Percentiles rank a stretch among this genome's conserved stretches.
Conservation (phyloP, 2,888 invertebrate species). For the Hofmannophila pseudospretella region DNA sequence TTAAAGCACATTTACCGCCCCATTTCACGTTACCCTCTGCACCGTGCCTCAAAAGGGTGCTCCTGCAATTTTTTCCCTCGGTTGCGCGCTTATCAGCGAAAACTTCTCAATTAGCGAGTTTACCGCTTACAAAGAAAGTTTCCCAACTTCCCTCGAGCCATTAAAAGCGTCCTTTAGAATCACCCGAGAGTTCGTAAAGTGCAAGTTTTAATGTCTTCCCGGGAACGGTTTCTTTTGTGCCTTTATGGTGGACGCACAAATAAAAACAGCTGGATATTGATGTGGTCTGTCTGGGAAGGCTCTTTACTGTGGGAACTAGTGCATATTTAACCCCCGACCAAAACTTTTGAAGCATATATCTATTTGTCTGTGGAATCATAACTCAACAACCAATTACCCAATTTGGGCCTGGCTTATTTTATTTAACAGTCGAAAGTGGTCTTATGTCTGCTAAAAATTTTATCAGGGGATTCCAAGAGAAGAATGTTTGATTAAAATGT, state of each 20-base stretch:
- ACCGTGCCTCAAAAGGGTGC: not conserved
- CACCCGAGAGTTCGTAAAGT: conserved; percentile 17
- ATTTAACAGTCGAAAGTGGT: too few species aligned
- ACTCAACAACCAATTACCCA: too few species aligned
- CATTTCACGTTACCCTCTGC: conserved; percentile 7
- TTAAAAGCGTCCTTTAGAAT: conserved; percentile 36
- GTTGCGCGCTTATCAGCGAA: conserved; percentile 13
- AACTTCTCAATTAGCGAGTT: conserved; percentile 51
- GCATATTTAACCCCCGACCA: too few species aligned
- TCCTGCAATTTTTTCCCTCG: conserved; percentile 5
- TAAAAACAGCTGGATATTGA: conserved; percentile 33
- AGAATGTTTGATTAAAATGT: too few species aligned
- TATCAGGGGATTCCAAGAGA: too few species aligned
- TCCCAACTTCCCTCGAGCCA: conserved; percentile 33
- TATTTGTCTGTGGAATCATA: too few species aligned
- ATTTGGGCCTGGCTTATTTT: too few species aligned
- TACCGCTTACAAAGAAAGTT: conserved; percentile 42
- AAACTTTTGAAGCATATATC: too few species aligned
- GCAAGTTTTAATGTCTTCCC: conserved; percentile 62
- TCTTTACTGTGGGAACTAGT: too few species aligned
- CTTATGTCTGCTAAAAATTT: too few species aligned
- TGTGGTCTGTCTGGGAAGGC: too few species aligned
- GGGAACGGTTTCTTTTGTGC: conserved; percentile 44
- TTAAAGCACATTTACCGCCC: not conserved
- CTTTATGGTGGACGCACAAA: conserved; percentile 29